phyloP scores from a whole-genome alignment of 2,797 vertebrate species.

The Ptychadena robeensis region DNA sequence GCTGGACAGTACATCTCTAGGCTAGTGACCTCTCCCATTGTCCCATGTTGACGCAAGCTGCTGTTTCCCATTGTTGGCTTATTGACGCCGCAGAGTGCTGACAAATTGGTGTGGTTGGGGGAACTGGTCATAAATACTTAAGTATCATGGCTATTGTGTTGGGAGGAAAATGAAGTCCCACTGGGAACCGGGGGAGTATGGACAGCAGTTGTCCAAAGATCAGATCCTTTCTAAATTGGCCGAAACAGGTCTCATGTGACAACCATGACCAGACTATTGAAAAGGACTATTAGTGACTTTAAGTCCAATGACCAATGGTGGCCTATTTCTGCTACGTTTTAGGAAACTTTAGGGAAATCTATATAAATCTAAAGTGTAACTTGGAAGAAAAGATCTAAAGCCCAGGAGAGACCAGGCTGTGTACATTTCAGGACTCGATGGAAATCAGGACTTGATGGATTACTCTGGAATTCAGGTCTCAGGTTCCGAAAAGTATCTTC shows the following conservation, averaged over 20 bases:
- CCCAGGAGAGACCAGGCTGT: too few species aligned
- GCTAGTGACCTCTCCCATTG: constrained; percentile 66
- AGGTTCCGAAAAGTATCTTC: too few species aligned
- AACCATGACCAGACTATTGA: not conserved
- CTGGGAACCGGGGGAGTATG: constrained; percentile 3
- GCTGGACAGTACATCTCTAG: constrained; percentile 60
- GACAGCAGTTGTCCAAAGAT: not conserved
- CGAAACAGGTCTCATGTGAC: not conserved
- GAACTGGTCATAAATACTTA: constrained; percentile 32
- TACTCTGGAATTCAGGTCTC: too few species aligned
- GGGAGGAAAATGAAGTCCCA: not conserved
- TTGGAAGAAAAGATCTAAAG: too few species aligned
- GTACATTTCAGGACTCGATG: too few species aligned
- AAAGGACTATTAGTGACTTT: not conserved
- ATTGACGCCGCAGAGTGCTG: constrained; percentile 66
- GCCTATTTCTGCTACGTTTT: too few species aligned
- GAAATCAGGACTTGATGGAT: too few species aligned
- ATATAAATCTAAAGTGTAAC: too few species aligned
- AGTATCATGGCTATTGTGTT: constrained; percentile 18
- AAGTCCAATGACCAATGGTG: not conserved
- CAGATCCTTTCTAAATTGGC: not conserved
- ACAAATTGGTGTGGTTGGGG: constrained; percentile 69
- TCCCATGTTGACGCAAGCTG: constrained; percentile 67
- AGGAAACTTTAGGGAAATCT: too few species aligned
- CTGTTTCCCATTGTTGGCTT: constrained; percentile 65